phyloP scores from a whole-genome alignment of 2,113 vertebrate genomes.

The Nicator chloris region DNA sequence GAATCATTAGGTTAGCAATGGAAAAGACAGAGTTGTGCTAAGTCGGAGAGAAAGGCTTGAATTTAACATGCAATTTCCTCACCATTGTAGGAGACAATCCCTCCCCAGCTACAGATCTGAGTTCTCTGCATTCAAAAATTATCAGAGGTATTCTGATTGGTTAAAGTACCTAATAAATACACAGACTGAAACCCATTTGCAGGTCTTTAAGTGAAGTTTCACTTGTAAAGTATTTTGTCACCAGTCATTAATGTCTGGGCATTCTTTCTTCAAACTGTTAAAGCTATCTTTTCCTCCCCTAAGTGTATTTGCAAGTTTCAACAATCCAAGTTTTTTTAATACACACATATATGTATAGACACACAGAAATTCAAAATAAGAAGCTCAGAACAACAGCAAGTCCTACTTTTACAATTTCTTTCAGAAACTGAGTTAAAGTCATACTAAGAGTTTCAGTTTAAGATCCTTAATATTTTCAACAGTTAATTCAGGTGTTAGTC shows the following conservation, averaged over 20 bases:
- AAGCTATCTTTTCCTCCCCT: neutral
- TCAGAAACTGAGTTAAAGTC: neutral
- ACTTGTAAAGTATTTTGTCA: neutral
- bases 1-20: neutral
- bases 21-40: neutral
- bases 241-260: neutral
- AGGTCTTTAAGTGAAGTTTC: neutral
- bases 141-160: neutral
- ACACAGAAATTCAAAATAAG: neutral
- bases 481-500: neutral
- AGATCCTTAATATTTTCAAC: neutral
- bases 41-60: neutral
- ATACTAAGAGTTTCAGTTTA: neutral
- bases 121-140: neutral
- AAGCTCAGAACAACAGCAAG: neutral
- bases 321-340: neutral
- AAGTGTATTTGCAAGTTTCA: neutral
- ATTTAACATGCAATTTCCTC: neutral
- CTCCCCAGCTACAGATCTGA: neutral
- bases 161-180: neutral
- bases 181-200: neutral
- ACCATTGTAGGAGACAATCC: neutral
- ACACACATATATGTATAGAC: fast-evolving
- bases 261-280: neutral
- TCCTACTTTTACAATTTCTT: neutral